phyloP scores from a whole-genome alignment of 2,888 invertebrate species.

The Orchesellides sinensis region DNA sequence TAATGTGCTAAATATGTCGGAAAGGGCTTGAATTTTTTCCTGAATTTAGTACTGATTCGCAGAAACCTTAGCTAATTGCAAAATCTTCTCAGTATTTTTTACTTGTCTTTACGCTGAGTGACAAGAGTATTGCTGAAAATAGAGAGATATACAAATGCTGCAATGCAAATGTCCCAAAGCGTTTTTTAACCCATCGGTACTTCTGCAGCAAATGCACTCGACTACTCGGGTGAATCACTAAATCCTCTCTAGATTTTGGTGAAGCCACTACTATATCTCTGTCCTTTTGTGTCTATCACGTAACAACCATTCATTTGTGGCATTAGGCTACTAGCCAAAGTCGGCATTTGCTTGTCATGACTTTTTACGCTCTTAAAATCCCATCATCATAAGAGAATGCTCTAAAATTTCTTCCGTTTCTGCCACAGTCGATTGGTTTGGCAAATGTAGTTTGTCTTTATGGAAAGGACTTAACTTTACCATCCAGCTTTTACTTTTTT shows the following conservation, averaged over 20 bases:
- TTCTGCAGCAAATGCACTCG: neutral
- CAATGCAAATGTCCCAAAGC: neutral
- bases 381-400: neutral
- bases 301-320: slow-evolving; percentile 23
- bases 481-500: neutral
- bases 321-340: slow-evolving; percentile 27
- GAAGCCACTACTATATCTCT: neutral
- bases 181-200: neutral
- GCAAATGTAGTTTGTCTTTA: neutral
- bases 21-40: neutral
- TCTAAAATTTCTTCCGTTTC: neutral
- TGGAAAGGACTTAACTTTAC: neutral
- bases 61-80: neutral
- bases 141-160: neutral
- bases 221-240: neutral
- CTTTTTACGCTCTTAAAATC: neutral
- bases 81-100: neutral
- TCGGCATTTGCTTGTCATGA: neutral
- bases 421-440: too few species aligned
- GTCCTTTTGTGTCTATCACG: slow-evolving; percentile 4
- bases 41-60: neutral
- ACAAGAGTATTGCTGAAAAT: neutral
- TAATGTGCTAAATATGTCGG: slow-evolving; percentile 13
- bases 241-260: neutral
- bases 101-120: neutral